Percentiles rank a stretch among this genome's conserved stretches.
Evolutionary conservation across 2,888 invertebrate genomes (phyloP).

Genomic region (Copidosoma aretas): DNA sequence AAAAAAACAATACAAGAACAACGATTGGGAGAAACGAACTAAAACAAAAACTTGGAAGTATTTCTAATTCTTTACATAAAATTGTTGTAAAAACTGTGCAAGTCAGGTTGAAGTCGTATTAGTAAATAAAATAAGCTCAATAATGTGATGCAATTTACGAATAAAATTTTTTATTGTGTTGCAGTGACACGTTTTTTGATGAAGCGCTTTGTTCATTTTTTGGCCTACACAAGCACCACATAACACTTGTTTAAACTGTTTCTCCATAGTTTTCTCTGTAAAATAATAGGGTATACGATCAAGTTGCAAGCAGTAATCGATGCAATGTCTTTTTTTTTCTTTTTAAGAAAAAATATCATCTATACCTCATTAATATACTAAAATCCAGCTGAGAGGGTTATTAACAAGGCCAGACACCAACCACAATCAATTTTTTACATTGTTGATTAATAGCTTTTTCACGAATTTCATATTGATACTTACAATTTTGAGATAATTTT

Average conservation of each 20-base stretch:
- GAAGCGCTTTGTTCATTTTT: conserved; percentile 35
- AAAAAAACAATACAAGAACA: conserved; percentile 25
- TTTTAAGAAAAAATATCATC: conserved; percentile 17
- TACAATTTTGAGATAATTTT: conserved; percentile 37
- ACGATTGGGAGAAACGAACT: conserved; percentile 29
- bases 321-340: conserved; percentile 32
- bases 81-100: conserved; percentile 39
- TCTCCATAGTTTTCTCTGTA: conserved; percentile 49
- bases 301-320: conserved; percentile 38
- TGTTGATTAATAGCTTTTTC: conserved; percentile 59
- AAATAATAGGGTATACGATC: conserved; percentile 43
- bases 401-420: conserved; percentile 41
- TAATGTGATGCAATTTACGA: conserved; percentile 40
- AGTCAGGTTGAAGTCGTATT: conserved; percentile 37
- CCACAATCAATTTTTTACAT: conserved; percentile 51
- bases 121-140: conserved; percentile 39
- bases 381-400: conserved; percentile 33
- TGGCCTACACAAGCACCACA: conserved; percentile 18
- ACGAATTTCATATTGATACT: conserved; percentile 48
- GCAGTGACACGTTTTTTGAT: conserved; percentile 33
- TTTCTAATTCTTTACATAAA: conserved; percentile 33
- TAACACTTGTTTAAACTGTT: conserved; percentile 37
- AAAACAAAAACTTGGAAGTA: conserved; percentile 22
- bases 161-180: conserved; percentile 36
- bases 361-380: conserved; percentile 35